Base-by-base conservation (phyloP, 92 coral and sea anemone genomes). In the Porites cylindrica region DNA sequence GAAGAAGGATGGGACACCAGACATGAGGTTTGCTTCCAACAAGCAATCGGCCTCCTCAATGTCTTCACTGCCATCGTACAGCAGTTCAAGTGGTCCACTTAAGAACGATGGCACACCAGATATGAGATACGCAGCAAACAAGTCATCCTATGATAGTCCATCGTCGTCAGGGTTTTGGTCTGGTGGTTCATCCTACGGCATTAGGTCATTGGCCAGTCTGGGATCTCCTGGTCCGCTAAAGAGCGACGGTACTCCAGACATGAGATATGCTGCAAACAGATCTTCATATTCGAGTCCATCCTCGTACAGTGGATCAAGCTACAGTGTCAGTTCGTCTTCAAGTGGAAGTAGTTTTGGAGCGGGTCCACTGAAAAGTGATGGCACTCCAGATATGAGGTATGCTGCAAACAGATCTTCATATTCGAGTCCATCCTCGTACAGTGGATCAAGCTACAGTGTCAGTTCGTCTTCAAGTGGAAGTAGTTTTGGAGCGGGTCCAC, bases 351-450 rank as follows among this genome's bases (percentile, higher is more conserved):
- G 60, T 54, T 54, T 54, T 9, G 60, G 60, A 54, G 11, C 60
- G 1, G 60, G 60, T 54, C 60, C 60, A 54, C 60, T 54, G 11
- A 54, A 54, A 13, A 54, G 14, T 18, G 94, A 92, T 83, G 94
- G 94, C 13, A 89, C 90, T 47, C 94, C 94, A 79, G 94, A 92
- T 71, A 92, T 92, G 94, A 63, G 94, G 51, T 92, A 77, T 73
- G 85, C 79, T 20, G 71, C 51, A 21, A 90, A 90, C 90, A 80
- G 60, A 11, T 53, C 59, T 1, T 53, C 59, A 1, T 53, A 53
- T 53, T 1, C 2, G 1, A 53, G 59, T 53, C 51, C 83, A 17
- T 53, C 59, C 59, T 53, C 59, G 59, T 53, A 90, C 90, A 80
- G 60, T 53, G 13, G 59, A 8, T 53, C 59, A 53, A 53, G 69